Conservation (phyloP, 2,888 invertebrate species). For the Cactoblastis cactorum region DNA sequence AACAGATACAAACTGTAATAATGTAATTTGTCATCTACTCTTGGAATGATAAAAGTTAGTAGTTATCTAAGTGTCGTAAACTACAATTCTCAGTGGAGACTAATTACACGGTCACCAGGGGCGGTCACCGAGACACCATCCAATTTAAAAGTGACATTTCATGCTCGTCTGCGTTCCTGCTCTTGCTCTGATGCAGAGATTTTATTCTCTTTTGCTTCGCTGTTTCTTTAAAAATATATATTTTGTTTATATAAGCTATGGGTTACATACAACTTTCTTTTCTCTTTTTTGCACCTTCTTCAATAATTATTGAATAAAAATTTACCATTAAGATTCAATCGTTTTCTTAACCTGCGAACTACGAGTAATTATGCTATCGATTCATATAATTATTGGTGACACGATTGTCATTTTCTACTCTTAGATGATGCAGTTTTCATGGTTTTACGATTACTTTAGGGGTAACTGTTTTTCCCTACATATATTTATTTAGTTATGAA, state of each 20-base stretch:
- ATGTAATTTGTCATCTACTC: constrained; percentile 13
- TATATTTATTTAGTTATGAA: too few relatives aligned
- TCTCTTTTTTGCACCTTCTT: too few relatives aligned
- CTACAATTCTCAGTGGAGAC: constrained; percentile 25
- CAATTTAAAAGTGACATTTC: constrained; percentile 31
- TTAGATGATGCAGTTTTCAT: too few relatives aligned
- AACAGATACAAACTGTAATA: background rate
- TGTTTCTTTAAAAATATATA: background rate
- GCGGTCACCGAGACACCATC: constrained; percentile 29
- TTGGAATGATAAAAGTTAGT: constrained; percentile 15
- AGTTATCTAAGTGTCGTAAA: constrained; percentile 13
- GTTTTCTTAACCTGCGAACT: too few relatives aligned
- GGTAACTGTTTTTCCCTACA: too few relatives aligned
- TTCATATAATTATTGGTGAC: too few relatives aligned
- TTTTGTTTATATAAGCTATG: background rate
- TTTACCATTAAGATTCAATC: too few relatives aligned
- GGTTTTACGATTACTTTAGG: too few relatives aligned
- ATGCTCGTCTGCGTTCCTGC: constrained; percentile 21
- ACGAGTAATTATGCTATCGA: too few relatives aligned
- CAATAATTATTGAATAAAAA: too few relatives aligned
- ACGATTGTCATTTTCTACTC: too few relatives aligned
- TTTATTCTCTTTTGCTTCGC: background rate
- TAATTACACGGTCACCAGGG: constrained; percentile 28
- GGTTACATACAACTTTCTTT: too few relatives aligned
- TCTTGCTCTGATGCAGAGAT: constrained; percentile 14